Conservation (phyloP, 2,888 invertebrate genomes). For the Autographa gamma region DNA sequence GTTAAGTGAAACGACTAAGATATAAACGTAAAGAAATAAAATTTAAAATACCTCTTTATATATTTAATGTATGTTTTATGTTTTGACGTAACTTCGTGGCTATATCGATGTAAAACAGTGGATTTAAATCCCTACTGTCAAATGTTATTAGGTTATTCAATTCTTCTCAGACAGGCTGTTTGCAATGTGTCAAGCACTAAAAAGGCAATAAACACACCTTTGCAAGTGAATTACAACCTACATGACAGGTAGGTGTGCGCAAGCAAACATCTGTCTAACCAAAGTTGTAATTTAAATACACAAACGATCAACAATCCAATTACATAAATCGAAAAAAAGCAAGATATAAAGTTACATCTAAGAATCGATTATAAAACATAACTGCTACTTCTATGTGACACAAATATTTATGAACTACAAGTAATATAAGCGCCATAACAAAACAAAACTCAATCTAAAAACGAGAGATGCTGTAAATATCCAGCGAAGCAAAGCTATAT, state of each 20-base stretch:
- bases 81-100: background rate
- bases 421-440: background rate
- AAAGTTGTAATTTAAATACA: background rate
- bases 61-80: background rate
- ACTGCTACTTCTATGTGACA: constrained; percentile 34
- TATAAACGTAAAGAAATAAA: background rate
- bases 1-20: background rate
- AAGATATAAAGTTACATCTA: no score
- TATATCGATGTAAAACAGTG: background rate
- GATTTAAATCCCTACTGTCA: background rate
- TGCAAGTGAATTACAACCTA: background rate
- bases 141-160: background rate
- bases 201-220: background rate
- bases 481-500: constrained; percentile 26
- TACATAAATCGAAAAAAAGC: no score
- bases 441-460: background rate
- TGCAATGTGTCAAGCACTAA: background rate
- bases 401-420: background rate
- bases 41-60: background rate
- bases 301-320: background rate
- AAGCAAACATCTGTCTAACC: background rate
- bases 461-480: constrained; percentile 21
- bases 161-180: background rate
- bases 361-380: constrained; percentile 30
- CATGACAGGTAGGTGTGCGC: background rate